A percentile compares a stretch with the other conserved stretches of the same genome.
Conservation (phyloP, 2,888 invertebrate species). For the Anoncus sp. region DNA sequence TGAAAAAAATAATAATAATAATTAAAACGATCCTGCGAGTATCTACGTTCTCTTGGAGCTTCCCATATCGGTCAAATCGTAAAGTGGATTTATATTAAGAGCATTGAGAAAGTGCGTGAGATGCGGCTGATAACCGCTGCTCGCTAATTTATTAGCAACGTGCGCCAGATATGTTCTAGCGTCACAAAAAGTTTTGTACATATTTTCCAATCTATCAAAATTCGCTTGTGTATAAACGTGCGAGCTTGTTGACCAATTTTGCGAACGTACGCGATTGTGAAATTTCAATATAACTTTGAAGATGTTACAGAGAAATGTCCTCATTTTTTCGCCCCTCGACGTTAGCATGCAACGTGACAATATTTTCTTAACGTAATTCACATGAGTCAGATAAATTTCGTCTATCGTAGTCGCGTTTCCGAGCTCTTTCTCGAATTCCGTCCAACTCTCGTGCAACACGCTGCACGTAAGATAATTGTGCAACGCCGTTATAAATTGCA, state of each 20-base stretch:
- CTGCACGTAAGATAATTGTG: slow-evolving; percentile 92
- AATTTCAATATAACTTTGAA: slow-evolving; percentile 90
- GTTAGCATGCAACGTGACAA: slow-evolving; percentile 90
- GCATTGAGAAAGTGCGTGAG: slow-evolving; percentile 87
- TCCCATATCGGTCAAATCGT: slow-evolving; percentile 65
- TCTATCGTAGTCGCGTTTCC: slow-evolving; percentile 88
- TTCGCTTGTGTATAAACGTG: slow-evolving; percentile 86
- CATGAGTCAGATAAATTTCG: slow-evolving; percentile 89
- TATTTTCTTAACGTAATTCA: slow-evolving; percentile 90
- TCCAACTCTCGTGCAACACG: slow-evolving; percentile 90
- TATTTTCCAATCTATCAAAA: slow-evolving; percentile 85
- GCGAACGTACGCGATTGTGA: slow-evolving; percentile 86
- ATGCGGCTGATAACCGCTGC: slow-evolving; percentile 88
- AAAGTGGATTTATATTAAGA: slow-evolving; percentile 86
- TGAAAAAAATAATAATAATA: not conserved
- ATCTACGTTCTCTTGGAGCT: slow-evolving; percentile 42
- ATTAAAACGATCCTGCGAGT: not conserved
- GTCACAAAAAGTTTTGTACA: slow-evolving; percentile 87
- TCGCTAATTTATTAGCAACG: slow-evolving; percentile 86
- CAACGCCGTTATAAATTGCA: slow-evolving; percentile 89
- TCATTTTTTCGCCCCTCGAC: slow-evolving; percentile 88
- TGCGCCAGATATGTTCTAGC: slow-evolving; percentile 87
- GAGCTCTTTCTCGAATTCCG: slow-evolving; percentile 88
- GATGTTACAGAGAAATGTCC: slow-evolving; percentile 88
- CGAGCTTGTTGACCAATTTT: slow-evolving; percentile 85